Evolutionary conservation across 2,888 invertebrate species (phyloP).

Genomic region (Steromphala cineraria): DNA sequence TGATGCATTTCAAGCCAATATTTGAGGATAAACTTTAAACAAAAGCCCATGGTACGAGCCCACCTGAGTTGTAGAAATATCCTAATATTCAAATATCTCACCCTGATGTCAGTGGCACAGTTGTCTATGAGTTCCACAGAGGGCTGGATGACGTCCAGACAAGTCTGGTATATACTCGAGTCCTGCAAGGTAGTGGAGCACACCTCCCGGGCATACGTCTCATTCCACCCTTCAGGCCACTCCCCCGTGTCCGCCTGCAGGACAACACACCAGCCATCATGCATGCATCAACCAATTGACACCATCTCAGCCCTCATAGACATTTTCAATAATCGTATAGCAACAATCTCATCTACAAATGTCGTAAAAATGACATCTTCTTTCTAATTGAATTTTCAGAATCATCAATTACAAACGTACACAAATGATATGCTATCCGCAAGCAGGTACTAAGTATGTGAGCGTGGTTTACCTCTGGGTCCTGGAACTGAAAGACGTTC

Average conservation of each 20-base stretch:
- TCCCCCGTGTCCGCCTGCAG: slow-evolving; percentile 21
- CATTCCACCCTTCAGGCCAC: slow-evolving; percentile 33
- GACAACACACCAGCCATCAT: not conserved
- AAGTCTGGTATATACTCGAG: slow-evolving; percentile 20
- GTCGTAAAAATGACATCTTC: too few relatives aligned
- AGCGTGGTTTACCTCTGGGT: not conserved
- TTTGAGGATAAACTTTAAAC: too few relatives aligned
- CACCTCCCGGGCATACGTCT: slow-evolving; percentile 13
- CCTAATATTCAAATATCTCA: not conserved
- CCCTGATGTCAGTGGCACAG: not conserved
- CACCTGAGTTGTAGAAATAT: not conserved
- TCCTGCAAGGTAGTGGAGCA: slow-evolving; percentile 27
- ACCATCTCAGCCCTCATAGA: too few relatives aligned
- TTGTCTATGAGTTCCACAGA: not conserved
- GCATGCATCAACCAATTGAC: too few relatives aligned
- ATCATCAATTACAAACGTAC: too few relatives aligned
- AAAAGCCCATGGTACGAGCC: too few relatives aligned
- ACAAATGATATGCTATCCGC: too few relatives aligned
- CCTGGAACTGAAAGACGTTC: slow-evolving; percentile 14
- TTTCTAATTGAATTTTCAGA: too few relatives aligned
- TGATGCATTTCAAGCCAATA: too few relatives aligned
- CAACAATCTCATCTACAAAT: too few relatives aligned
- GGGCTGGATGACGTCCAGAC: slow-evolving; percentile 17
- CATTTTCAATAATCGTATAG: too few relatives aligned
- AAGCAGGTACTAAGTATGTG: too few relatives aligned